phyloP scores from a whole-genome alignment of 2,888 invertebrate species.

The Aproaerema taeniolella region DNA sequence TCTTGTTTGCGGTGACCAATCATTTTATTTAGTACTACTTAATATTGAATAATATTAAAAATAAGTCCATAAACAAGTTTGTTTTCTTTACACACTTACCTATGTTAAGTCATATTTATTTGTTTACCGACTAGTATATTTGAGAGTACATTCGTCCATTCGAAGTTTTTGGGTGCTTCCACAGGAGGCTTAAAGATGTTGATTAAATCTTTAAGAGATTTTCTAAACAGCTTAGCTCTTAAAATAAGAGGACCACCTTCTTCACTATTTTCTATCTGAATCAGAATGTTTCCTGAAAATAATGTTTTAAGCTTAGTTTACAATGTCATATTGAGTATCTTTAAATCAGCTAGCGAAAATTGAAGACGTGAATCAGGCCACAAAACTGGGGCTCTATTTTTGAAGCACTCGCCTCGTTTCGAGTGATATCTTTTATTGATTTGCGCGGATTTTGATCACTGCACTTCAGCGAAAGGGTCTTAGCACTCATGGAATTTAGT shows the following conservation, averaged over 20 bases:
- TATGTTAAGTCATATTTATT: conserved; percentile 28
- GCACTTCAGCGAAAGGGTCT: no score
- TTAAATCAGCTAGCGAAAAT: no score
- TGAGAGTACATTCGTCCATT: conserved; percentile 59
- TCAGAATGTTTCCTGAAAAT: conserved; percentile 53
- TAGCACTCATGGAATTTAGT: no score
- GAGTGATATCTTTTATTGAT: no score
- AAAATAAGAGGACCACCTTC: conserved; percentile 40
- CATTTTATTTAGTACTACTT: conserved; percentile 55
- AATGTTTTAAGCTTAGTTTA: background rate
- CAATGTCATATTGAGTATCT: no score
- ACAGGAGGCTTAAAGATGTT: conserved; percentile 55
- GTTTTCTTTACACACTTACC: conserved; percentile 21
- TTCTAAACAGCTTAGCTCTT: conserved; percentile 49
- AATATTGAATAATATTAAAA: conserved; percentile 56
- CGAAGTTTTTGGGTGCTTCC: conserved; percentile 45
- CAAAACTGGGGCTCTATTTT: no score
- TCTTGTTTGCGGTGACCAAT: conserved; percentile 63
- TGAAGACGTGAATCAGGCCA: no score
- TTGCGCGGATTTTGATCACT: no score
- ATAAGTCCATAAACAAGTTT: conserved; percentile 41
- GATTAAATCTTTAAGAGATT: conserved; percentile 50
- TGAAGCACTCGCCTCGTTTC: no score
- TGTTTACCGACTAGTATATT: conserved; percentile 63
- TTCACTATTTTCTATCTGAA: conserved; percentile 43